phyloP scores from a whole-genome alignment of 2,888 invertebrate genomes.

The Cancer borealis region DNA sequence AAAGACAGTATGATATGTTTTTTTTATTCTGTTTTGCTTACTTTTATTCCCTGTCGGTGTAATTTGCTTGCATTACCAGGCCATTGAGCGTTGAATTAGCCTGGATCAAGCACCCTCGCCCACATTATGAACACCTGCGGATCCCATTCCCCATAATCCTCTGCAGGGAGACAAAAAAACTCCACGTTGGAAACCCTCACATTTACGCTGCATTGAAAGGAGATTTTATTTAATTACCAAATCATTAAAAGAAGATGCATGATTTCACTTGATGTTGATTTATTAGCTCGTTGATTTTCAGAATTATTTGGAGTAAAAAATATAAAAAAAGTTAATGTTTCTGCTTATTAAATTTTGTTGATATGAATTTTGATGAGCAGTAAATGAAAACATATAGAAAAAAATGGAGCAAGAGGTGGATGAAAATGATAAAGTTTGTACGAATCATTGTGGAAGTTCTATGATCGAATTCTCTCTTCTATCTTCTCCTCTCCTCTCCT shows the following conservation, averaged over 20 bases:
- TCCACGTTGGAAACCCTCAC: not conserved
- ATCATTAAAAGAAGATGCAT: constrained; percentile 11
- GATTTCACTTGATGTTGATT: constrained; percentile 11
- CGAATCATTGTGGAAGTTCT: not conserved
- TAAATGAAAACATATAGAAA: not conserved
- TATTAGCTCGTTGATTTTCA: not conserved
- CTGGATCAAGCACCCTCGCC: not conserved
- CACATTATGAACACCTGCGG: not conserved
- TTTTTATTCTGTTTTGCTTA: not conserved
- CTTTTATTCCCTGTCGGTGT: not conserved
- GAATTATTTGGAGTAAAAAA: not conserved
- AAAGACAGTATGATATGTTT: not conserved
- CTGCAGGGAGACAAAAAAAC: not conserved
- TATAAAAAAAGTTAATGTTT: not conserved
- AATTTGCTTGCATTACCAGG: not conserved
- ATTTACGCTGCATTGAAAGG: not conserved
- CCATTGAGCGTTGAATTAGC: constrained; percentile 20
- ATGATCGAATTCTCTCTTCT: not conserved
- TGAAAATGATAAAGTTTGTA: not conserved
- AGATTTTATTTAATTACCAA: not conserved
- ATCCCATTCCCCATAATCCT: not conserved
- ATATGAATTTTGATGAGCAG: not conserved
- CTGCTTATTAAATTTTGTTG: not conserved
- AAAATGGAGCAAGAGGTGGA: not conserved
- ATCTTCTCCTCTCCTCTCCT: not conserved